Percentiles rank a stretch among this genome's conserved stretches.
These are phyloP conservation scores for Lochmaea crataegi DNA, from an alignment of 2,888 invertebrate genomes.

Conservation along the genomic window DNA sequence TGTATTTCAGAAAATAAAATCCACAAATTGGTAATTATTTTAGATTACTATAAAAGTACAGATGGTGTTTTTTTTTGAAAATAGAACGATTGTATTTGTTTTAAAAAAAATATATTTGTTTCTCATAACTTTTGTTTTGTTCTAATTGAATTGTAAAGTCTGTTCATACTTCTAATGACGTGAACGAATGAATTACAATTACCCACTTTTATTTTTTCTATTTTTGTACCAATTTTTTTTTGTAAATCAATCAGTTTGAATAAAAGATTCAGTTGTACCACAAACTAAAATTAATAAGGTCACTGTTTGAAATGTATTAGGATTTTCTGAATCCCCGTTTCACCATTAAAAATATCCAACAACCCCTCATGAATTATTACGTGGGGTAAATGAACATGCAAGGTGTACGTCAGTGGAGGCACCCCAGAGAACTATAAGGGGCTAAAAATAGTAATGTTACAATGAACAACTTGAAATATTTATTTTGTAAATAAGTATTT, in stretches of 20 bases:
- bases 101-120: not conserved
- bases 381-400: conserved; percentile 36
- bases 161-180: not conserved
- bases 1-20: conserved; percentile 26
- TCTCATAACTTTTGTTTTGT: not conserved
- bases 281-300: conserved; percentile 18
- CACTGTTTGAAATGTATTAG: conserved; percentile 25
- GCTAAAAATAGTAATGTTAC: not conserved
- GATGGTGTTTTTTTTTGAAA: not conserved
- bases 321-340: conserved; percentile 24
- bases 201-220: not conserved
- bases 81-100: not conserved
- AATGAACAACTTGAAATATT: not conserved
- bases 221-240: not conserved
- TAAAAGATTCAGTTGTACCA: not conserved
- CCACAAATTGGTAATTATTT: conserved; percentile 11
- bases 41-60: not conserved
- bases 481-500: not conserved
- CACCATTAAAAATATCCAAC: conserved; percentile 25
- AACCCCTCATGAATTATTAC: conserved; percentile 36
- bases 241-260: conserved; percentile 1
- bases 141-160: not conserved
- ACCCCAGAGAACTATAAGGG: conserved; percentile 1
- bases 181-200: not conserved
- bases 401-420: conserved; percentile 30